Base-by-base conservation (phyloP, 1,140 invertebrate species). In the Aphelinus atriplicis region DNA sequence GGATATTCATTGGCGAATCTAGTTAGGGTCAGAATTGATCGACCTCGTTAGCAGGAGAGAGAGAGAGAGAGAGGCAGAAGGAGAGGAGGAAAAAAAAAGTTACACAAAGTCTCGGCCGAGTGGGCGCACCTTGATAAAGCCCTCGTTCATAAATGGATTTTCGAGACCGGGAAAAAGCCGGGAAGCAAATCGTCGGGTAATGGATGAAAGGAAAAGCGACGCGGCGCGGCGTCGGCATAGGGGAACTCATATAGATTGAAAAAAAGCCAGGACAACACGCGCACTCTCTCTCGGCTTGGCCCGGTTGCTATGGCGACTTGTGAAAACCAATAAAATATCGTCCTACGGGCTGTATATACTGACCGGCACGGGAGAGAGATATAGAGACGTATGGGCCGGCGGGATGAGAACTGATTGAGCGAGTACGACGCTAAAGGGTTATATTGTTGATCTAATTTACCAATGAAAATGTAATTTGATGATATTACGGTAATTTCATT, bases 311-410 rank as follows among this genome's bases (percentile, higher is more conserved):
- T 84, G 80, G 84, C 76, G 84, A 84, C 84, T 75, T 72, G 50
- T 63, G 80, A 77, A 82, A 85, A 82, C 83, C 77, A 80, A 77
- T 82, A 81, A 85, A 85, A 83, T 85, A 85, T 84, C 81, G 82
- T 84, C 81, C 26, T 26, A 26, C 26, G 26, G 26, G 26, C 26
- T 26, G 26, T 26, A 26, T 26, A 26, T 26, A 26, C 26, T 26
- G 26, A 26, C 26, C 26, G 26, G 26, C 26, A 26, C 26, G 26
- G 26, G 26, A 26, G 26, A 26, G 26, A 26, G 26, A 26, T 26
- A 26, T 26, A 26, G 26, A 26, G 26, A 26, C 26, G 26, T 26
- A 26, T 26, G 26, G 26, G 26, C 26, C 26, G 26, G 26, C 26
- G 26, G 26, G 26, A 26, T 26, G 26, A 26, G 26, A 26, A 26